Evolutionary conservation across 2,888 invertebrate species (phyloP).

Genomic region (Sycophila texana): DNA sequence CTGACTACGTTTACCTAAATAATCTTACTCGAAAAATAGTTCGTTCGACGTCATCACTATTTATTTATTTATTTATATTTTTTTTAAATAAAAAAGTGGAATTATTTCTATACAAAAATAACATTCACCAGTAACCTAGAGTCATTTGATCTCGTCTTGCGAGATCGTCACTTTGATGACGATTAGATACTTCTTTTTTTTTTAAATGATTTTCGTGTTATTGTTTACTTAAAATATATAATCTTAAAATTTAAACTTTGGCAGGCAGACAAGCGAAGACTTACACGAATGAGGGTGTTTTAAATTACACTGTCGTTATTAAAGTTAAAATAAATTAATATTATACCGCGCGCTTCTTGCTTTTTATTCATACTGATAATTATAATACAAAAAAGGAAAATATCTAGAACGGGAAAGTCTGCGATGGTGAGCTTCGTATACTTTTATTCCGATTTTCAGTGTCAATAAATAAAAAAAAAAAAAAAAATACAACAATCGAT

Average conservation of each 20-base stretch:
- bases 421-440: neutral
- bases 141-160: constrained; percentile 22
- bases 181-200: constrained; percentile 2
- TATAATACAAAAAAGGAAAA: constrained; percentile 68
- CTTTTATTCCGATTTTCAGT: neutral
- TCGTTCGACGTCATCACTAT: neutral
- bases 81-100: constrained; percentile 27
- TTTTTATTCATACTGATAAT: constrained; percentile 64
- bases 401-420: neutral
- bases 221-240: constrained; percentile 10
- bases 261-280: constrained; percentile 66
- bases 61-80: neutral
- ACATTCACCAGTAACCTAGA: constrained; percentile 34
- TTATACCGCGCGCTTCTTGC: constrained; percentile 64
- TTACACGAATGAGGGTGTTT: constrained; percentile 58
- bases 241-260: constrained; percentile 76
- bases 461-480: constrained; percentile 38
- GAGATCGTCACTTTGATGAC: constrained; percentile 14
- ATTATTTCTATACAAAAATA: constrained; percentile 50
- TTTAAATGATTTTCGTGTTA: constrained; percentile 17
- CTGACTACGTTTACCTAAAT: constrained; percentile 21
- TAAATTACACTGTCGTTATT: constrained; percentile 66
- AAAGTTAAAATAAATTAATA: constrained; percentile 73
- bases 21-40: constrained; percentile 42
- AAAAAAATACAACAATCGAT: constrained; percentile 27